Base-by-base conservation (phyloP, 2,888 invertebrate genomes). In the Hydrotaea diabolus region DNA sequence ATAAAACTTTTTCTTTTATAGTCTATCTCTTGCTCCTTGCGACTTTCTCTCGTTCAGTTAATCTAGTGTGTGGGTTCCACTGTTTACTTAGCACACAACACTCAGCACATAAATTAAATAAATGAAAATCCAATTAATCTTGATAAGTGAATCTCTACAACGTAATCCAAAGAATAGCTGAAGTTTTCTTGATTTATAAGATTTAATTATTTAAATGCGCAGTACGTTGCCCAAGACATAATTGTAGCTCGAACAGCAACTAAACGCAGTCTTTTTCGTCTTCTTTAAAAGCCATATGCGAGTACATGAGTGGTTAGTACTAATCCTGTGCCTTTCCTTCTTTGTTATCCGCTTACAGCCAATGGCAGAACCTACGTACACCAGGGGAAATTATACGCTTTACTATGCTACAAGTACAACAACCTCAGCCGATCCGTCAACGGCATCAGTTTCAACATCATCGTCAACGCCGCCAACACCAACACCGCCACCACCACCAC, bases 401-500 rank as follows among this genome's bases (percentile, higher is more conserved):
- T 89, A 90, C 88, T 91, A 91, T 89, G 90, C 91, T 88, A 90
- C 89, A 87, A 91, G 89, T 87, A 83, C 86, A 82, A 88, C 89
- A 82, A 88, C 83, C 85, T 15, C 77, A 17, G 53, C 80, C 86
- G 85, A n/a, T 75, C 85, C 80, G 87, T 82, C 83, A 84, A 74
- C n/a, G 77, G 26, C 69, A 62, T 21, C 75, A 59, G 31, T 77
- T 17, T 43, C 85, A 72, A 39, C 74, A 31, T 36, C 86, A 72
- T 73, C 82, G 15, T 31, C 87, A 87, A 19, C 91, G 93, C 87
- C 82, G n/a, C 26, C 87, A 87, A 13, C 91, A 93, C 87, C 94
- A 94, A 0, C 94, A 94, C 5, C 96, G 95, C 90, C 95, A n/a
- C 53, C 76, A 62, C 74, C 36, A 69, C 36, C 66, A 69, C 55